Percentiles rank a stretch among this genome's conserved stretches.
Conservation (phyloP, 2,113 vertebrate genomes). For the Thamnophis sirtalis region DNA sequence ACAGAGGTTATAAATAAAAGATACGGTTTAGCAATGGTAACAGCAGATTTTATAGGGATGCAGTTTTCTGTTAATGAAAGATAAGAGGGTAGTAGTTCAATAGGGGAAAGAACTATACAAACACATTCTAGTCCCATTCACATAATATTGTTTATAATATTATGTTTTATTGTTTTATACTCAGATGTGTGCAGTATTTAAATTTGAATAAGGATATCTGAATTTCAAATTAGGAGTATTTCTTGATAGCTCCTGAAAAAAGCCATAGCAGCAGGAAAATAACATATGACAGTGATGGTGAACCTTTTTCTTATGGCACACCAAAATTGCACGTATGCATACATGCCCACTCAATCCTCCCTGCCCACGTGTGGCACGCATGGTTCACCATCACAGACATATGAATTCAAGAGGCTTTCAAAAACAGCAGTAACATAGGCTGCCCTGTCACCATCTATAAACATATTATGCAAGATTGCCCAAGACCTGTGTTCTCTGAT, state of each 20-base stretch:
- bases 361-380: too few relatives aligned
- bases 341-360: too few relatives aligned
- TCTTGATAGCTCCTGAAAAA: background rate
- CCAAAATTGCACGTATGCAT: too few relatives aligned
- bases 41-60: background rate
- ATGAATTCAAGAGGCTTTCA: background rate
- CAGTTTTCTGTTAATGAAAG: background rate
- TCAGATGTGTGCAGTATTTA: background rate
- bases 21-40: background rate
- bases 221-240: background rate
- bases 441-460: background rate
- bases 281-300: too few relatives aligned
- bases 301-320: too few relatives aligned
- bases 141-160: background rate
- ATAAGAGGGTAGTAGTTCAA: background rate
- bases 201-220: background rate
- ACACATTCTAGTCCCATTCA: background rate
- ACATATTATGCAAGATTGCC: background rate
- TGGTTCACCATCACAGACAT: too few relatives aligned
- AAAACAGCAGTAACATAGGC: background rate
- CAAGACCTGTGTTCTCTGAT: background rate
- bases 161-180: too few relatives aligned
- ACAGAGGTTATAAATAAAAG: background rate
- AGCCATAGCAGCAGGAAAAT: background rate
- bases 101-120: background rate